phyloP scores from a whole-genome alignment of 2,888 invertebrate species.

The Amphipoea oculea region DNA sequence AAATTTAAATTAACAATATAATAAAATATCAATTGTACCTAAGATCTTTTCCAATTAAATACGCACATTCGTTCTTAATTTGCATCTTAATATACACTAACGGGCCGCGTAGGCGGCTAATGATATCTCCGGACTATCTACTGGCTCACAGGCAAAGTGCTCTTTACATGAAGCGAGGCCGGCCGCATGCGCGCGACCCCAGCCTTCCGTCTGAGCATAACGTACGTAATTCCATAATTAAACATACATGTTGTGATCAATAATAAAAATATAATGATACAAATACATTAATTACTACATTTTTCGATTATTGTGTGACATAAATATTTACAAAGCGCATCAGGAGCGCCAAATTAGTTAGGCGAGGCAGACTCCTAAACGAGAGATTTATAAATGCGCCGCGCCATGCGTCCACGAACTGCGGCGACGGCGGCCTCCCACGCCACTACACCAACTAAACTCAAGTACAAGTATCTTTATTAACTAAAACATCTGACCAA shows the following conservation, averaged over 20 bases:
- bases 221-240: conserved; percentile 83
- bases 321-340: conserved; percentile 90
- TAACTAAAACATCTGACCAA: conserved; percentile 86
- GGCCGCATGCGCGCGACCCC: conserved; percentile 50
- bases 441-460: conserved; percentile 64
- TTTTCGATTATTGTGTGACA: conserved; percentile 90
- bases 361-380: conserved; percentile 85
- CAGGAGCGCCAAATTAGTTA: conserved; percentile 85
- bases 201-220: conserved; percentile 75
- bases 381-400: conserved; percentile 75
- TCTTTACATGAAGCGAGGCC: conserved; percentile 64
- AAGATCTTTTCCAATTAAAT: conserved; percentile 89
- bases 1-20: conserved; percentile 90
- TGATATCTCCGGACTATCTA: conserved; percentile 77
- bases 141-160: conserved; percentile 75
- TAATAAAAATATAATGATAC: conserved; percentile 91
- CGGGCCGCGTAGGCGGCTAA: conserved; percentile 72
- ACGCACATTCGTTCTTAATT: conserved; percentile 85
- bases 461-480: conserved; percentile 84
- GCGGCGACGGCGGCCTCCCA: conserved; percentile 56
- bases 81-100: conserved; percentile 85
- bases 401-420: conserved; percentile 61
- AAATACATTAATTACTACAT: conserved; percentile 90
- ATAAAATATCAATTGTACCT: conserved; percentile 91
- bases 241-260: conserved; percentile 89